Percentiles rank a stretch among this genome's conserved stretches.
Conservation (phyloP, 1,140 invertebrate genomes). For the Amyelois transitella region DNA sequence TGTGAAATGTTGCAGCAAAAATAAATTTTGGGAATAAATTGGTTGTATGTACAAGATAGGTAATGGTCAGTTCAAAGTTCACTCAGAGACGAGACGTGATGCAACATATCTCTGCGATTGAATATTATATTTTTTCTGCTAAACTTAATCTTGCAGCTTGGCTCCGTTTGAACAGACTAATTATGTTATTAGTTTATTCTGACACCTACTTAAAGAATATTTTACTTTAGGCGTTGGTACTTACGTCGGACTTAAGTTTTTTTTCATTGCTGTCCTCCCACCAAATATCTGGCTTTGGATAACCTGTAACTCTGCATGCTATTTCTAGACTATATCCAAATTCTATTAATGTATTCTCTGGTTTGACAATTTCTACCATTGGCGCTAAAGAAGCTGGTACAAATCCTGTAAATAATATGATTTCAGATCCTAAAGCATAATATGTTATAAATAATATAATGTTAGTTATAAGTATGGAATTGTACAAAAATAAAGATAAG, state of each 20-base stretch:
- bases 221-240: too few relatives aligned
- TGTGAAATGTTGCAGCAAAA: constrained; percentile 9
- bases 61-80: too few relatives aligned
- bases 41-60: too few relatives aligned
- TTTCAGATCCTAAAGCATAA: not conserved
- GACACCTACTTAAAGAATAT: too few relatives aligned
- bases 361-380: constrained; percentile 21
- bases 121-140: too few relatives aligned
- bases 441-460: not conserved
- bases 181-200: too few relatives aligned
- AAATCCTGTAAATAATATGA: constrained; percentile 12
- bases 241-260: constrained; percentile 34
- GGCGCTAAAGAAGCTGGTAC: constrained; percentile 12
- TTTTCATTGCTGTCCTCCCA: constrained; percentile 34
- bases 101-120: too few relatives aligned
- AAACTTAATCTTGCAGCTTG: too few relatives aligned
- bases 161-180: too few relatives aligned
- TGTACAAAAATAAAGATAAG: not conserved
- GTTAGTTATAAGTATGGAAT: too few relatives aligned
- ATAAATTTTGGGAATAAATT: constrained; percentile 4
- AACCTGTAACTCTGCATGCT: constrained; percentile 33
- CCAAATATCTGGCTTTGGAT: constrained; percentile 34
- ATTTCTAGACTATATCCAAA: constrained; percentile 27
- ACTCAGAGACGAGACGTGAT: too few relatives aligned
- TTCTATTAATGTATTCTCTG: constrained; percentile 18